phyloP scores from a whole-genome alignment of 1,140 invertebrate genomes.

The Steinernema khuongi region DNA sequence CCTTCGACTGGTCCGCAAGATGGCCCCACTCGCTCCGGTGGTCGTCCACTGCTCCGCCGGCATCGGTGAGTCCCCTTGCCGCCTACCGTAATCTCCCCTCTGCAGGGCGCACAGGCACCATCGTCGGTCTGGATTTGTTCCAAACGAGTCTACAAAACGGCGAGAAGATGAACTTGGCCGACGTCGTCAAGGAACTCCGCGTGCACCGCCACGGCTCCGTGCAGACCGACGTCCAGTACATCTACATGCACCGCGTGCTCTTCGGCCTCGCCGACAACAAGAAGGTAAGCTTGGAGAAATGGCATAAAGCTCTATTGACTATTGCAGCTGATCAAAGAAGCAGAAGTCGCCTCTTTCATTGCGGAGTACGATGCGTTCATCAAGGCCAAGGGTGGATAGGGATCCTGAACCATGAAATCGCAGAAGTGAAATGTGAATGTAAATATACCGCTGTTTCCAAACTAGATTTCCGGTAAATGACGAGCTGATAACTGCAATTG shows the following conservation, averaged over 20 bases:
- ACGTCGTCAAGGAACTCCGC: slow-evolving; percentile 36
- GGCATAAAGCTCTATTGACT: background rate
- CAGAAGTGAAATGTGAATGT: no score
- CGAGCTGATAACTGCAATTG: no score
- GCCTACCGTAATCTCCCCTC: background rate
- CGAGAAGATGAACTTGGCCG: slow-evolving; percentile 31
- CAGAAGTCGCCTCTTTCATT: background rate
- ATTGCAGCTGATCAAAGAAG: background rate
- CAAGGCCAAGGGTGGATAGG: background rate
- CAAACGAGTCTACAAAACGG: slow-evolving; percentile 28
- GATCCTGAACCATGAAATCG: no score
- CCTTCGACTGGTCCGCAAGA: background rate
- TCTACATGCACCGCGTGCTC: slow-evolving; percentile 46
- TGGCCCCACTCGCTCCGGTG: slow-evolving; percentile 72
- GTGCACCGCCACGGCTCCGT: slow-evolving; percentile 43
- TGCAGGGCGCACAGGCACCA: slow-evolving; percentile 70
- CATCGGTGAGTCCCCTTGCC: slow-evolving; percentile 69
- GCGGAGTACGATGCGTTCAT: background rate
- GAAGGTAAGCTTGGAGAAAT: slow-evolving; percentile 10
- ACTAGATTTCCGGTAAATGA: no score
- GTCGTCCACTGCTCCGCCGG: slow-evolving; percentile 92
- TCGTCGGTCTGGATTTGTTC: slow-evolving; percentile 38
- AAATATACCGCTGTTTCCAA: no score
- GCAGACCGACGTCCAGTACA: slow-evolving; percentile 42
- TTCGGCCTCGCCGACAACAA: slow-evolving; percentile 37